Percentiles rank a stretch among this genome's conserved stretches.
phyloP scores from a whole-genome alignment of 2,888 invertebrate species.

The Rhamphomyia laevipes region DNA sequence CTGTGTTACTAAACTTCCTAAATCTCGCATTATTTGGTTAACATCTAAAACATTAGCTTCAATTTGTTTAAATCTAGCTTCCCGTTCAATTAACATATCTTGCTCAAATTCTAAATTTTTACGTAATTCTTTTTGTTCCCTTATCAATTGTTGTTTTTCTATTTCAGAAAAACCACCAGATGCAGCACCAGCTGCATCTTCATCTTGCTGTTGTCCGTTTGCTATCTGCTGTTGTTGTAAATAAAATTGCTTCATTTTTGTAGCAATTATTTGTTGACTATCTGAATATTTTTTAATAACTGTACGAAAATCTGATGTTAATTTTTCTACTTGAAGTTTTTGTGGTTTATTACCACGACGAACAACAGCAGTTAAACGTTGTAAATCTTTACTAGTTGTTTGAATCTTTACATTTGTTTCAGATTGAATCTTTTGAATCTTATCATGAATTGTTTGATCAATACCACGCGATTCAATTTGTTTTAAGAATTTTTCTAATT shows the following conservation, averaged over 20 bases:
- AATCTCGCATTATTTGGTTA: slow-evolving; percentile 68
- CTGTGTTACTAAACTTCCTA: slow-evolving; percentile 56
- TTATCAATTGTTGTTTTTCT: slow-evolving; percentile 29
- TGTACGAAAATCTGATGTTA: slow-evolving; percentile 71
- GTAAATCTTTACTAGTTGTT: slow-evolving; percentile 60
- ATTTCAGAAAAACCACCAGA: slow-evolving; percentile 26
- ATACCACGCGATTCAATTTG: slow-evolving; percentile 65
- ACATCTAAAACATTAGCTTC: slow-evolving; percentile 74
- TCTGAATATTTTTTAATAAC: slow-evolving; percentile 64
- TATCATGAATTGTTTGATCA: slow-evolving; percentile 52
- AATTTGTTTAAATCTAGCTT: slow-evolving; percentile 65
- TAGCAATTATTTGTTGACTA: slow-evolving; percentile 63
- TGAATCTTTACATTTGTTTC: slow-evolving; percentile 63
- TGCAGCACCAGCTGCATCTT: slow-evolving; percentile 34
- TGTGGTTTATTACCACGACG: slow-evolving; percentile 65
- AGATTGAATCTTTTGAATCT: slow-evolving; percentile 60
- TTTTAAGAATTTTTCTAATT: slow-evolving; percentile 60
- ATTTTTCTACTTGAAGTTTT: slow-evolving; percentile 70
- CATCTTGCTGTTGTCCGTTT: slow-evolving; percentile 16
- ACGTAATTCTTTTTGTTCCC: slow-evolving; percentile 26
- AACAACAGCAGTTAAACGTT: slow-evolving; percentile 56
- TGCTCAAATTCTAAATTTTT: slow-evolving; percentile 58
- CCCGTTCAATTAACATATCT: slow-evolving; percentile 66
- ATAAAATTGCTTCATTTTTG: slow-evolving; percentile 48
- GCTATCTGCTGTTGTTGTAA: slow-evolving; percentile 19